Percentiles rank a stretch among this genome's conserved stretches.
Evolutionary conservation across 1,140 invertebrate species (phyloP).

Genomic region (Bombus waltoni): DNA sequence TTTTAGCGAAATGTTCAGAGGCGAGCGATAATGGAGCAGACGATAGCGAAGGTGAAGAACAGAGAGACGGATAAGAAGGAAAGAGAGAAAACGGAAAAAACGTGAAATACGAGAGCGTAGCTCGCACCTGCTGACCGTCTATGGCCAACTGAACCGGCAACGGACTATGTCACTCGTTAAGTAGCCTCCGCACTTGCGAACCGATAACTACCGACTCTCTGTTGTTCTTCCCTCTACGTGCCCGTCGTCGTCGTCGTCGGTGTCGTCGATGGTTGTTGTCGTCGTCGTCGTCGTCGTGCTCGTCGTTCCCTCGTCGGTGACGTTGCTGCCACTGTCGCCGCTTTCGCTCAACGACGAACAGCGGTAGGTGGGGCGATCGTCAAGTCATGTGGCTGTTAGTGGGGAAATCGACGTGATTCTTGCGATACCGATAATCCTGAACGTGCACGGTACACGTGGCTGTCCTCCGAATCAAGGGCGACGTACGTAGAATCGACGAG

Average conservation of each 20-base stretch:
- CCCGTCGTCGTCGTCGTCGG: slow-evolving; percentile 34
- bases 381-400: slow-evolving; percentile 61
- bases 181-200: slow-evolving; percentile 67
- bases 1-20: background rate
- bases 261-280: slow-evolving; percentile 27
- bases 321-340: slow-evolving; percentile 53
- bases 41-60: background rate
- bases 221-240: slow-evolving; percentile 47
- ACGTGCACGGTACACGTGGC: slow-evolving; percentile 27
- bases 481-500: background rate
- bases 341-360: slow-evolving; percentile 63
- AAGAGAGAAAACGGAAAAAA: background rate
- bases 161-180: slow-evolving; percentile 52
- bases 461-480: slow-evolving; percentile 32
- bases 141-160: slow-evolving; percentile 53
- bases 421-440: slow-evolving; percentile 23
- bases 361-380: slow-evolving; percentile 59
- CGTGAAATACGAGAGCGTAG: background rate
- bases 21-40: background rate
- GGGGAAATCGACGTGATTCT: slow-evolving; percentile 43
- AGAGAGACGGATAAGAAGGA: background rate
- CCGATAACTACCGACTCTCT: slow-evolving; percentile 50
- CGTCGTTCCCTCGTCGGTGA: slow-evolving; percentile 34
- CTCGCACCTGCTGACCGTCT: slow-evolving; percentile 45
- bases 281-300: slow-evolving; percentile 24